Evolutionary conservation across 1,140 invertebrate genomes (phyloP).

Genomic region (Zaprionus gabonicus): DNA sequence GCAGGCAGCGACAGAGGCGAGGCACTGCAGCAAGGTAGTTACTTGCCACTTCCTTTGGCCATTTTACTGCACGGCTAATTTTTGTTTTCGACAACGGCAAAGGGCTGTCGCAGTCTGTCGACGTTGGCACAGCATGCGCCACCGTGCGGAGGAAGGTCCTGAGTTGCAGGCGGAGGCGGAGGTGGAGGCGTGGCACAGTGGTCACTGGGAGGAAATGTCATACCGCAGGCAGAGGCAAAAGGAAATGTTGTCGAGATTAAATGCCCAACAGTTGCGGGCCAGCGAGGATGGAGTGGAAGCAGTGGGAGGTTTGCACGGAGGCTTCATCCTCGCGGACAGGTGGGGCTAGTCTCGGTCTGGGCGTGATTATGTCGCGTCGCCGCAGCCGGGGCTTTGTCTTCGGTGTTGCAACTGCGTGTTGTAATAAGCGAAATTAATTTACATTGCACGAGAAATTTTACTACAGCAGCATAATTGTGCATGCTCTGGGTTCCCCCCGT

Average conservation of each 20-base stretch:
- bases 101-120: conserved; percentile 37
- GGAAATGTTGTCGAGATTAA: conserved; percentile 79
- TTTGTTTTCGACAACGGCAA: conserved; percentile 80
- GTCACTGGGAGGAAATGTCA: conserved; percentile 73
- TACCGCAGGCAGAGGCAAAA: conserved; percentile 65
- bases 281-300: background rate
- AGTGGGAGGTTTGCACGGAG: background rate
- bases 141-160: background rate
- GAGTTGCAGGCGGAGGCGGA: background rate
- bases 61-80: conserved; percentile 79
- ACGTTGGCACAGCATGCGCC: background rate
- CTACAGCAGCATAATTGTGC: conserved; percentile 21
- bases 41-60: conserved; percentile 80
- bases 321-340: conserved; percentile 56
- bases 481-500: background rate
- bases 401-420: conserved; percentile 45
- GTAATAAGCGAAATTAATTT: conserved; percentile 75
- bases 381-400: conserved; percentile 56
- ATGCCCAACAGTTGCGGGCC: conserved; percentile 52
- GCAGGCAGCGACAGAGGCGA: conserved; percentile 28
- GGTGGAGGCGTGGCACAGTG: conserved; percentile 9
- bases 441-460: conserved; percentile 55
- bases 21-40: conserved; percentile 69
- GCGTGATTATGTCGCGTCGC: conserved; percentile 58
- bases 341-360: conserved; percentile 52